A percentile compares a stretch with the other conserved stretches of the same genome.
Evolutionary conservation across 2,888 invertebrate genomes (phyloP).

Genomic region (Cheilosia vernalis): DNA sequence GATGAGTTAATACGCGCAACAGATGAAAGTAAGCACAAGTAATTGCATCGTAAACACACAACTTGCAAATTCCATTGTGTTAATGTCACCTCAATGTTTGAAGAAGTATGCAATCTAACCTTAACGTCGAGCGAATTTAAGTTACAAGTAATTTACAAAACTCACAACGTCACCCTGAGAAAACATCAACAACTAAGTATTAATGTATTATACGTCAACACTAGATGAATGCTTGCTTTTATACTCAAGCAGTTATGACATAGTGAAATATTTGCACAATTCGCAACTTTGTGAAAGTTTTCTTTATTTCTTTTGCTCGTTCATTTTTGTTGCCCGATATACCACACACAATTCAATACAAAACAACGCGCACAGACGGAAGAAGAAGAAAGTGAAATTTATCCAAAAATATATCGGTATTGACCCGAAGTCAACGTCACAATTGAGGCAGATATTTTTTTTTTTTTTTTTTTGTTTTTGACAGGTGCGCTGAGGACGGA

Average conservation of each 20-base stretch:
- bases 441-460: not conserved
- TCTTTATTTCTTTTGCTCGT: slow-evolving; percentile 28
- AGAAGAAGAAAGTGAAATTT: slow-evolving; percentile 62
- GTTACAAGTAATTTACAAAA: slow-evolving; percentile 8
- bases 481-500: not conserved
- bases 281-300: slow-evolving; percentile 64
- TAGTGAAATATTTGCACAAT: slow-evolving; percentile 57
- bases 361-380: slow-evolving; percentile 2
- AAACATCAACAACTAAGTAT: slow-evolving; percentile 21
- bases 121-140: not conserved
- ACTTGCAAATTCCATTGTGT: not conserved
- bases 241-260: slow-evolving; percentile 30
- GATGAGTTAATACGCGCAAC: too few species aligned
- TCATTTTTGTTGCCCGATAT: slow-evolving; percentile 11
- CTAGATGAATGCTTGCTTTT: slow-evolving; percentile 26
- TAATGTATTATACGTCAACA: not conserved
- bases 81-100: not conserved
- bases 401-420: slow-evolving; percentile 44
- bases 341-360: slow-evolving; percentile 26
- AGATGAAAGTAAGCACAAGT: too few species aligned
- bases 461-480: not conserved
- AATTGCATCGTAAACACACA: too few species aligned
- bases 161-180: slow-evolving; percentile 16
- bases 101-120: not conserved
- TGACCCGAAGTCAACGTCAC: slow-evolving; percentile 17